Evolutionary conservation across 2,797 vertebrate genomes (phyloP), one percentile per base, ranked within the genome.

Genomic region (Chaunax sp.): DNA sequence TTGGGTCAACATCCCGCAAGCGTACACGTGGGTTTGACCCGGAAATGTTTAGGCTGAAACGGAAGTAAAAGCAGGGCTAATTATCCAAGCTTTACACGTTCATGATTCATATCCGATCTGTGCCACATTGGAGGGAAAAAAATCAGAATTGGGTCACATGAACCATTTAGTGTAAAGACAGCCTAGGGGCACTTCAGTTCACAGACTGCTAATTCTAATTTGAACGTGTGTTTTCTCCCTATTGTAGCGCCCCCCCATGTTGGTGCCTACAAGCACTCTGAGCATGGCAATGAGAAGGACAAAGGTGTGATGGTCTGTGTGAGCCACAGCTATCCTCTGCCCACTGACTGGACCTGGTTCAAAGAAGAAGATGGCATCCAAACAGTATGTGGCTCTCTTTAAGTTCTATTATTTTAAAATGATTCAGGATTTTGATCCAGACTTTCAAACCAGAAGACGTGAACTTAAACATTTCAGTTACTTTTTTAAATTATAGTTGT

Each of bases 271-370:
- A 99, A 97, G 87, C 95, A 94, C 71, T 95, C 95, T 0, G 97
- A 98, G 81, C 94, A 97, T 0, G 94, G 90, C 5, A 97, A 96
- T 0, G 98, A 99, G 86, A 90, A 91, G 0, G 96, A 98, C 89
- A 87, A 84, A 0, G 93, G 80, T 0, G 69, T 87, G 15, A 75
- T 99, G 80, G 68, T 13, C n/a, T 99, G 98, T 75, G 92, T 93
- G 72, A 89, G 91, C 4, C 82, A 91, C 0, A 91, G 96, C 0
- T 94, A 91, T 68, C 97, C 97, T 0, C 54, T 82, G 3, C 86
- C 88, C 26, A 87, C 57, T 16, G 78, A 87, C 38, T 95, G 94
- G 94, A 5, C 0, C 8, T 95, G 94, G 94, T 57, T 6, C 53
- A 91, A 77, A 69, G 16, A 73, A 1, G 20, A 58, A n/a, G 84